phyloP scores from a whole-genome alignment of 2,113 vertebrate species.

The Jacana jacana region DNA sequence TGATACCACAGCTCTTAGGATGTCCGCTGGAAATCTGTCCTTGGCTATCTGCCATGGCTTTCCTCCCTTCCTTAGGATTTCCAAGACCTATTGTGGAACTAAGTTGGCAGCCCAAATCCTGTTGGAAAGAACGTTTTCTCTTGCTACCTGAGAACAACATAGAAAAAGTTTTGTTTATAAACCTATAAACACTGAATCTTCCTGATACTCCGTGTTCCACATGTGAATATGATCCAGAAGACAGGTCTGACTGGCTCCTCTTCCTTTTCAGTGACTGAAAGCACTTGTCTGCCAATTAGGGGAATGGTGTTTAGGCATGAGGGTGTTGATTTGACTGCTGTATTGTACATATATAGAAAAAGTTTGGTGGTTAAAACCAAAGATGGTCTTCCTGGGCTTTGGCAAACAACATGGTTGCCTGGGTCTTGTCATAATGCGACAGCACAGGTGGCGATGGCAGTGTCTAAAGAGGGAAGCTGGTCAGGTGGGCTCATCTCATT shows the following conservation, averaged over 20 bases:
- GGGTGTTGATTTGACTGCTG: not conserved
- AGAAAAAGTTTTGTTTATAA: slow-evolving; percentile 22
- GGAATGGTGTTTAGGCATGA: not conserved
- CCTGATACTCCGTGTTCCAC: not conserved
- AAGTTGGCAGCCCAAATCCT: not conserved
- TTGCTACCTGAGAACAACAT: not conserved
- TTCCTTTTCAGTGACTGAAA: not conserved
- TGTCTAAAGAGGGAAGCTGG: not conserved
- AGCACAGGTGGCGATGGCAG: not conserved
- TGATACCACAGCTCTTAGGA: not conserved
- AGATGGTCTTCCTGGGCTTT: not conserved
- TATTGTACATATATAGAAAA: not conserved
- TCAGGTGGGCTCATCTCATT: not conserved
- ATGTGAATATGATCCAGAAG: not conserved
- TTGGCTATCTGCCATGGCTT: not conserved
- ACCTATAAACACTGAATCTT: not conserved
- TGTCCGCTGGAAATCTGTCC: not conserved
- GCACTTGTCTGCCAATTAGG: not conserved
- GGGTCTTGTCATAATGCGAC: not conserved
- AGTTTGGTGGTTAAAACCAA: not conserved
- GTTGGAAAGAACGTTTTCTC: not conserved
- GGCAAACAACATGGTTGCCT: not conserved
- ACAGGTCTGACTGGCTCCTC: not conserved
- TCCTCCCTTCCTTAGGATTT: slow-evolving; percentile 23
- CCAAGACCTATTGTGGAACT: not conserved